phyloP scores from a whole-genome alignment of 2,888 invertebrate species.

The Athripsodes cinereus region DNA sequence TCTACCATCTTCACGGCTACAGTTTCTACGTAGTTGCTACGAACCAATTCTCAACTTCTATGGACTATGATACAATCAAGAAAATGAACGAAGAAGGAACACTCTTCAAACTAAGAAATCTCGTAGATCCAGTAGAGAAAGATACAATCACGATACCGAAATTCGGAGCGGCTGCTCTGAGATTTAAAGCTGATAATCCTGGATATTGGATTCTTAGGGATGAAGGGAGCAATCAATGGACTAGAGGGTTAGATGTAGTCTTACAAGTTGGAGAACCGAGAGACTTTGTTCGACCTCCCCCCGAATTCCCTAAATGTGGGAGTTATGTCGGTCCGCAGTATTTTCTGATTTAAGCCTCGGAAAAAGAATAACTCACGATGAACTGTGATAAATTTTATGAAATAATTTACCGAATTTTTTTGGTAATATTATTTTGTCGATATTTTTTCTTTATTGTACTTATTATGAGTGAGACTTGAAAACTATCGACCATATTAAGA shows the following conservation, averaged over 20 bases:
- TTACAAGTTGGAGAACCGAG: conserved; percentile 62
- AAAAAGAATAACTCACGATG: conserved; percentile 12
- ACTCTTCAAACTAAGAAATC: conserved; percentile 50
- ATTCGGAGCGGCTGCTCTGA: conserved; percentile 60
- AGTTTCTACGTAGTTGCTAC: conserved; percentile 63
- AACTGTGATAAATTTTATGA: conserved; percentile 12
- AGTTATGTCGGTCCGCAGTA: conserved; percentile 71
- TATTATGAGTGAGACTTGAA: no score
- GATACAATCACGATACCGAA: conserved; percentile 70
- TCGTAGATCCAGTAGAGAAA: conserved; percentile 57
- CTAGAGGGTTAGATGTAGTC: conserved; percentile 67
- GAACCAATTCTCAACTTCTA: conserved; percentile 46
- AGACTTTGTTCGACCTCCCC: conserved; percentile 62
- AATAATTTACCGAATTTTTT: neutral
- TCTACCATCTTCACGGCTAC: conserved; percentile 72
- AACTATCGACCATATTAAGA: no score
- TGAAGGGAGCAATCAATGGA: conserved; percentile 67
- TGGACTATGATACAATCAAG: conserved; percentile 49
- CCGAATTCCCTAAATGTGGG: conserved; percentile 72
- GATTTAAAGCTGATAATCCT: conserved; percentile 72
- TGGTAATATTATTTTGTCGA: no score
- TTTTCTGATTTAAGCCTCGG: conserved; percentile 52
- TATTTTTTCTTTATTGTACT: no score
- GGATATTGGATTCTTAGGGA: conserved; percentile 79
- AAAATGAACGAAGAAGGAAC: conserved; percentile 52